Evolutionary conservation across 2,888 invertebrate species (phyloP).

Genomic region (Nomada hirtipes): DNA sequence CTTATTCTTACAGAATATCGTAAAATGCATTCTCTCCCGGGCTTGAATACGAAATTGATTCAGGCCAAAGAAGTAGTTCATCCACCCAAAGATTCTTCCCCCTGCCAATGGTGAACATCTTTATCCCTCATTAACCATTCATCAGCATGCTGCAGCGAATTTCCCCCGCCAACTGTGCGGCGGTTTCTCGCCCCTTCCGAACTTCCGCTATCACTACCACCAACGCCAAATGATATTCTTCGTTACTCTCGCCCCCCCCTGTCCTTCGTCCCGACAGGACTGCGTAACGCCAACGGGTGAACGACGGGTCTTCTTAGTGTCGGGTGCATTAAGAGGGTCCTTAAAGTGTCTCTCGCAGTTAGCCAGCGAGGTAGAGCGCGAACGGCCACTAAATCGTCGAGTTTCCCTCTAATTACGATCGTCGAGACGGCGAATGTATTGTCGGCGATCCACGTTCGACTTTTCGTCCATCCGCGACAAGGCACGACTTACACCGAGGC

Average conservation of each 20-base stretch:
- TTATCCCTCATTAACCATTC: conserved; percentile 10
- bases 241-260: conserved; percentile 18
- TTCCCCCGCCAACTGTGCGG: conserved; percentile 9
- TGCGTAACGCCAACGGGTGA: conserved; percentile 45
- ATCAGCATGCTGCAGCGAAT: conserved; percentile 11
- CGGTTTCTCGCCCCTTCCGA: conserved; percentile 24
- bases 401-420: conserved; percentile 65
- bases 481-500: not conserved
- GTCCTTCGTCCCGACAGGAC: conserved; percentile 33
- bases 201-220: not conserved
- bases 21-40: too few species aligned
- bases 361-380: conserved; percentile 51
- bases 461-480: not conserved
- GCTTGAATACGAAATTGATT: too few species aligned
- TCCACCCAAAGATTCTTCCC: too few species aligned
- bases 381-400: conserved; percentile 68
- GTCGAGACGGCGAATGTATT: conserved; percentile 53
- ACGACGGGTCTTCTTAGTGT: conserved; percentile 45
- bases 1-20: too few species aligned
- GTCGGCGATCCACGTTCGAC: conserved; percentile 31
- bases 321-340: conserved; percentile 67
- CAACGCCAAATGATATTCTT: conserved; percentile 27
- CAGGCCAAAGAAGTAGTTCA: too few species aligned
- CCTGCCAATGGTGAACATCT: too few species aligned
- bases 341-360: conserved; percentile 71